Conservation (phyloP, 2,888 invertebrate species). For the Ptychoptera contaminata region DNA sequence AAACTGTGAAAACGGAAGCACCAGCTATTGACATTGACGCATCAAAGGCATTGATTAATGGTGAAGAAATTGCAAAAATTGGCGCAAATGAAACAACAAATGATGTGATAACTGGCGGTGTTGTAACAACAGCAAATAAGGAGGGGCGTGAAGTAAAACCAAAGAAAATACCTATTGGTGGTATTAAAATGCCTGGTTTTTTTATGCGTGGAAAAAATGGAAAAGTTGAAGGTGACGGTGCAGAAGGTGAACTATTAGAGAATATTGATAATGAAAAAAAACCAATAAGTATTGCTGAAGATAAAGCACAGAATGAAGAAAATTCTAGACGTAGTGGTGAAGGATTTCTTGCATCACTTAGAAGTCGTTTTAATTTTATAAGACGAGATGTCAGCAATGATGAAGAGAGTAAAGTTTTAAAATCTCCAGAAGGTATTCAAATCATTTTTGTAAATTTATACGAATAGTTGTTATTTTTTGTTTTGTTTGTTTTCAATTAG, state of each 20-base stretch:
- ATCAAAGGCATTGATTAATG: conserved; percentile 4
- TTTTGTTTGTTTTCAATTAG: background rate
- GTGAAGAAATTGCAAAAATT: conserved; percentile 6
- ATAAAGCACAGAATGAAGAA: conserved; percentile 19
- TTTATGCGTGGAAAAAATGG: conserved; percentile 41
- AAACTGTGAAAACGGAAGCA: background rate
- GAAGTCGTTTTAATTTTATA: conserved; percentile 36
- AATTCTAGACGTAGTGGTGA: conserved; percentile 24
- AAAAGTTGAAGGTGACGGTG: conserved; percentile 35
- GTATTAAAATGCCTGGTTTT: conserved; percentile 78
- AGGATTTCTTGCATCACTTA: conserved; percentile 21
- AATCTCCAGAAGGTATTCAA: conserved; percentile 20
- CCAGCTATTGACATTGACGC: conserved; percentile 2
- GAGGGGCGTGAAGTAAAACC: conserved; percentile 62
- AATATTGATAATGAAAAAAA: conserved; percentile 27
- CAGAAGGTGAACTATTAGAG: conserved; percentile 32
- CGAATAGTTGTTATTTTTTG: conserved; percentile 8
- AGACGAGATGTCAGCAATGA: conserved; percentile 30
- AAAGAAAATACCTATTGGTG: conserved; percentile 72
- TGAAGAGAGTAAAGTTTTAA: conserved; percentile 18
- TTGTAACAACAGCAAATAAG: conserved; percentile 27
- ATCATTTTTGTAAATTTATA: background rate
- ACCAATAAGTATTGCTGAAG: conserved; percentile 8
- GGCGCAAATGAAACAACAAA: conserved; percentile 3
- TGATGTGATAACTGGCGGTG: conserved; percentile 6